phyloP scores from a whole-genome alignment of 2,113 vertebrate species.

The Pycnonotus jocosus region DNA sequence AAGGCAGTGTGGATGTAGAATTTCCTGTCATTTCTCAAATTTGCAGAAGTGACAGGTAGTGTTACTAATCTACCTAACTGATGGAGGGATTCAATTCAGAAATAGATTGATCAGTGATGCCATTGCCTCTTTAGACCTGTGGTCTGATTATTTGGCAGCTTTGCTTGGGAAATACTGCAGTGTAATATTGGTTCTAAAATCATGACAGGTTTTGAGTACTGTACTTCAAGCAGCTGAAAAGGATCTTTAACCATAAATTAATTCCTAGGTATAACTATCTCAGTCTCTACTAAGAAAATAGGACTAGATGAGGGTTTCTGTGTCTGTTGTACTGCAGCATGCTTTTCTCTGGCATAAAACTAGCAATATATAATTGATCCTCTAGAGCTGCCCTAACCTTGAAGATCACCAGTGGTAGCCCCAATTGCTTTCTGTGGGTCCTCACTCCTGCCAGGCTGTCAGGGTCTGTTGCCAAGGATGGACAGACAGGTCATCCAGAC shows the following conservation, averaged over 20 bases:
- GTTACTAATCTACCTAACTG: not conserved
- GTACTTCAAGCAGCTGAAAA: not conserved
- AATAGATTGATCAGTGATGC: not conserved
- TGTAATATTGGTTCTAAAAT: not conserved
- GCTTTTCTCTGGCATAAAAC: not conserved
- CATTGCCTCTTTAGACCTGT: not conserved
- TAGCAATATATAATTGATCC: not conserved
- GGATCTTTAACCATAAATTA: not conserved
- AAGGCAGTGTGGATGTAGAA: not conserved
- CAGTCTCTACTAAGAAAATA: not conserved
- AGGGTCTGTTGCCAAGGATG: not conserved
- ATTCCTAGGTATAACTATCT: not conserved
- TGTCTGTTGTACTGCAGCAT: not conserved
- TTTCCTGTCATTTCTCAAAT: not conserved
- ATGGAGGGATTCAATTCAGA: not conserved
- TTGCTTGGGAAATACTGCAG: not conserved
- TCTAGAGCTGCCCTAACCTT: not conserved
- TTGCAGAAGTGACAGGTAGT: not conserved
- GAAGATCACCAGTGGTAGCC: not conserved
- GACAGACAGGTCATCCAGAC: not conserved
- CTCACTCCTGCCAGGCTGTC: not conserved
- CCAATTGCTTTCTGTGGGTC: not conserved
- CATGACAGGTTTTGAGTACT: not conserved
- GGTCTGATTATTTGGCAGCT: not conserved
- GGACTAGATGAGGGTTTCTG: not conserved